Evolutionary conservation across 2,888 invertebrate species (phyloP).

Genomic region (Cephalotes varians): DNA sequence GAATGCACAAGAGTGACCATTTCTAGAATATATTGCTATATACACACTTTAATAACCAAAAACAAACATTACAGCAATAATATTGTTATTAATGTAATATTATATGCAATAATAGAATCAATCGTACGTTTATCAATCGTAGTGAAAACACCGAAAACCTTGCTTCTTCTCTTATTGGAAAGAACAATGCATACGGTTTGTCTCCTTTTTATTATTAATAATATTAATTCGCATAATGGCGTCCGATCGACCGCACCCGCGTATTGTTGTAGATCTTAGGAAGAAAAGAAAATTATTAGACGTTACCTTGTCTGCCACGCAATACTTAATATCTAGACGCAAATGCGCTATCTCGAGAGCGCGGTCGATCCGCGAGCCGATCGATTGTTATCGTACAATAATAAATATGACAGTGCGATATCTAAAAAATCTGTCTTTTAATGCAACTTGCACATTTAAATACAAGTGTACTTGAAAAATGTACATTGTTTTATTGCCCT

Average conservation of each 20-base stretch:
- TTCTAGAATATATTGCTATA: slow-evolving; percentile 84
- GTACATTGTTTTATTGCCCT: slow-evolving; percentile 84
- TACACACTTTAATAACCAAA: slow-evolving; percentile 86
- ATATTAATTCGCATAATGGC: slow-evolving; percentile 80
- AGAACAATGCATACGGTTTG: slow-evolving; percentile 80
- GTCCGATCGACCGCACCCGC: slow-evolving; percentile 69
- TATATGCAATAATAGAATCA: slow-evolving; percentile 83
- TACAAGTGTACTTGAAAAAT: slow-evolving; percentile 83
- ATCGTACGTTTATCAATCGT: slow-evolving; percentile 84
- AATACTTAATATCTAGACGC: slow-evolving; percentile 21
- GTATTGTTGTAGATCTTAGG: slow-evolving; percentile 57
- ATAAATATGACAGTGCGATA: slow-evolving; percentile 85
- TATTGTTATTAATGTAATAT: slow-evolving; percentile 84
- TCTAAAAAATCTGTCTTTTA: slow-evolving; percentile 84
- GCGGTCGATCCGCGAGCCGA: slow-evolving; percentile 65
- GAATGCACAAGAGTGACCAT: slow-evolving; percentile 62
- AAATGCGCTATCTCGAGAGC: slow-evolving; percentile 57
- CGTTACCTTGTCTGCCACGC: neutral
- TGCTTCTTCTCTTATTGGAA: slow-evolving; percentile 77
- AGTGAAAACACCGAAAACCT: slow-evolving; percentile 85
- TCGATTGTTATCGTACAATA: slow-evolving; percentile 73
- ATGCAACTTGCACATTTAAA: slow-evolving; percentile 84
- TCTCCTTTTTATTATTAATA: slow-evolving; percentile 76
- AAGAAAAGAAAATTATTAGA: neutral
- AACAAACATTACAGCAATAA: slow-evolving; percentile 85